Evolutionary conservation across 2,888 invertebrate genomes (phyloP).

Genomic region (Trisateles emortualis): DNA sequence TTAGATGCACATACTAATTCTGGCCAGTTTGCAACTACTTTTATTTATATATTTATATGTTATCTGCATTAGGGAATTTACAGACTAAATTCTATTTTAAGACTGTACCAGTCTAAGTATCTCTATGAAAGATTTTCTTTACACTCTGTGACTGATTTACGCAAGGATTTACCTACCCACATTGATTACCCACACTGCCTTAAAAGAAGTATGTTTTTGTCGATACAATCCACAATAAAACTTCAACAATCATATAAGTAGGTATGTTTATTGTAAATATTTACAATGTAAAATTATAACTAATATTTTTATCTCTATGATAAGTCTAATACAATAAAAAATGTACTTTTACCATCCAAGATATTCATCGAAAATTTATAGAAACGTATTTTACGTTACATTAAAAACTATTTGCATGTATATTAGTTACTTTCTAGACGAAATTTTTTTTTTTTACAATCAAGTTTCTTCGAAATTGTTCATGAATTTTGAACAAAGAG

Average conservation of each 20-base stretch:
- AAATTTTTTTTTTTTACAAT: conserved; percentile 1
- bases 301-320: conserved; percentile 54
- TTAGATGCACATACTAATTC: too few relatives aligned
- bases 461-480: conserved; percentile 8
- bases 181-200: too few relatives aligned
- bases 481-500: too few relatives aligned
- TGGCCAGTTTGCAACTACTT: too few relatives aligned
- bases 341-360: conserved; percentile 64
- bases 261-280: conserved; percentile 71
- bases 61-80: too few relatives aligned
- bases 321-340: conserved; percentile 60
- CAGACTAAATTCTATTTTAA: too few relatives aligned
- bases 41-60: too few relatives aligned
- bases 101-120: too few relatives aligned
- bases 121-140: too few relatives aligned
- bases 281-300: conserved; percentile 70
- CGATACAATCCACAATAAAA: neutral
- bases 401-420: conserved; percentile 8
- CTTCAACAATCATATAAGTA: conserved; percentile 34
- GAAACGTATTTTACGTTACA: conserved; percentile 1
- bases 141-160: too few relatives aligned
- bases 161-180: too few relatives aligned
- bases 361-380: conserved; percentile 29
- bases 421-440: conserved; percentile 3
- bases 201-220: too few relatives aligned